These are phyloP conservation scores for Paramuricea clavata DNA, from an alignment of 92 coral and sea anemone species.

Conservation along the genomic window DNA sequence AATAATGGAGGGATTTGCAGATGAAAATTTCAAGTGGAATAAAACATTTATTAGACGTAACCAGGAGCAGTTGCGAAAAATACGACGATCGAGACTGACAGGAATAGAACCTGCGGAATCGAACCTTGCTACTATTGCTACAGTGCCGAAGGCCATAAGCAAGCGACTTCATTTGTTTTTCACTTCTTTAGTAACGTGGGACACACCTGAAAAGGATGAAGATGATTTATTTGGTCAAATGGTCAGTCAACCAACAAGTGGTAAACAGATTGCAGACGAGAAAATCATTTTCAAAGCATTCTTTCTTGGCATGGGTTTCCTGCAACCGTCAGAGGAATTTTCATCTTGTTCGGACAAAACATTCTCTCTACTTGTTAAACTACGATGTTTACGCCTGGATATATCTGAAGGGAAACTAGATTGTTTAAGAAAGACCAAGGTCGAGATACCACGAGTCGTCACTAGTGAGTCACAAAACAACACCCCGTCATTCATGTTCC, in stretches of 20 bases:
- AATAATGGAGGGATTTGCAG: too few species aligned
- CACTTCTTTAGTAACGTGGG: conserved; percentile 36
- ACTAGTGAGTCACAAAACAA: conserved; percentile 12
- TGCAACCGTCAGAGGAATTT: conserved; percentile 51
- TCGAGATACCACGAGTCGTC: conserved; percentile 17
- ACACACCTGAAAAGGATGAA: conserved; percentile 26
- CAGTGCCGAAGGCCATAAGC: neutral
- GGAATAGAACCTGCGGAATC: too few species aligned
- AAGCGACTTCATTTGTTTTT: neutral
- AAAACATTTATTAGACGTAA: too few species aligned
- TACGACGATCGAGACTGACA: too few species aligned
- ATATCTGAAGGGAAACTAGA: conserved; percentile 39
- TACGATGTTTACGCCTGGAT: conserved; percentile 43
- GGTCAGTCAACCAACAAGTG: conserved; percentile 99
- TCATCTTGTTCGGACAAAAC: conserved; percentile 23
- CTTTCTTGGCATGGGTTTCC: conserved; percentile 68
- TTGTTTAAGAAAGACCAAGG: conserved; percentile 35
- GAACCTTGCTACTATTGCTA: neutral
- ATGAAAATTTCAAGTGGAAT: too few species aligned
- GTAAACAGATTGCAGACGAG: conserved; percentile 98
- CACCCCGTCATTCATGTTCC: conserved; percentile 41
- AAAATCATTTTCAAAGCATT: conserved; percentile 91
- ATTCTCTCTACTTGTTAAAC: conserved; percentile 28
- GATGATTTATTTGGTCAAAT: conserved; percentile 83
- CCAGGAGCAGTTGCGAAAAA: too few species aligned